A percentile compares a stretch with the other conserved stretches of the same genome.
Conservation (phyloP, 1,140 invertebrate species). For the Macrosteles quadrilineatus region DNA sequence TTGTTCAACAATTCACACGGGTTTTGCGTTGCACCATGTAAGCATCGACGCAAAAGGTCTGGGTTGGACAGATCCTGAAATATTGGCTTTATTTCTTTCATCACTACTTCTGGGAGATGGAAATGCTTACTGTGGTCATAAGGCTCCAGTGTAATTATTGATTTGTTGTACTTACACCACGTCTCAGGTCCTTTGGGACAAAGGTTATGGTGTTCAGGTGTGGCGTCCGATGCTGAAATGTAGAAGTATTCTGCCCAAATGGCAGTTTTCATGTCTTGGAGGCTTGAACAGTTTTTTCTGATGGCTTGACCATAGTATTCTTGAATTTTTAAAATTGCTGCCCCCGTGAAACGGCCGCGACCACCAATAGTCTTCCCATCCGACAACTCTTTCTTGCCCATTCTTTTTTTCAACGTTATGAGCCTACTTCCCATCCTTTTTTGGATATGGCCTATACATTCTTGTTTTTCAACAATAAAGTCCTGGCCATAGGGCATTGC, state of each 20-base stretch:
- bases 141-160: constrained; percentile 30
- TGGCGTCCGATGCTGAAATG: too few relatives aligned
- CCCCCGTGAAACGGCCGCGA: constrained; percentile 18
- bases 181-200: constrained; percentile 43
- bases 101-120: constrained; percentile 28
- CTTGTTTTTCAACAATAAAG: constrained; percentile 31
- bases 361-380: constrained; percentile 11
- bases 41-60: constrained; percentile 30
- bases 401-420: too few relatives aligned
- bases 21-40: constrained; percentile 38
- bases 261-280: constrained; percentile 30
- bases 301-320: constrained; percentile 23
- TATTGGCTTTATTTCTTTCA: constrained; percentile 35
- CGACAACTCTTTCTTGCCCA: too few relatives aligned
- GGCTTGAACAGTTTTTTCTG: background rate
- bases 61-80: constrained; percentile 36
- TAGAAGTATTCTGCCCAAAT: too few relatives aligned
- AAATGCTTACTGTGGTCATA: constrained; percentile 29
- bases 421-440: too few relatives aligned
- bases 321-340: constrained; percentile 42
- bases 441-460: constrained; percentile 34
- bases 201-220: constrained; percentile 27
- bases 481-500: constrained; percentile 36
- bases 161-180: constrained; percentile 46
- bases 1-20: constrained; percentile 39